phyloP scores from a whole-genome alignment of 2,888 invertebrate species.

The Erebia palarica region DNA sequence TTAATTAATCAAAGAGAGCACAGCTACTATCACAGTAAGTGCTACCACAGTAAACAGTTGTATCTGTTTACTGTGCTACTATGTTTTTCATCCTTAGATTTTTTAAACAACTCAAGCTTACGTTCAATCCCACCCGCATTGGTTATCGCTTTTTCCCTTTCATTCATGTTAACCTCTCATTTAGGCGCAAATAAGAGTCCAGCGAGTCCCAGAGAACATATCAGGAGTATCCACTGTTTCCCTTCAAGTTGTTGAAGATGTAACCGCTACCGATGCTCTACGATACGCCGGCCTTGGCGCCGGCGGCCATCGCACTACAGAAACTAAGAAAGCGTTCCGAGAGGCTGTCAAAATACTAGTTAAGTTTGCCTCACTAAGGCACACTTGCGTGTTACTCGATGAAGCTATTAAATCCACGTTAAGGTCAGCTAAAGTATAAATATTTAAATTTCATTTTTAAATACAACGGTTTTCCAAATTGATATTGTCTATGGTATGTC shows the following conservation, averaged over 20 bases:
- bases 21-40: too few species aligned
- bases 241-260: conserved; percentile 66
- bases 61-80: too few species aligned
- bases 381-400: conserved; percentile 67
- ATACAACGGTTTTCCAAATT: background rate
- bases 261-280: conserved; percentile 57
- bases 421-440: conserved; percentile 53
- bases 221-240: conserved; percentile 69
- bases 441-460: background rate
- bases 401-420: conserved; percentile 66
- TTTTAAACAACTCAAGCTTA: too few species aligned
- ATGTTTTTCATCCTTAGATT: too few species aligned
- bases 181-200: conserved; percentile 73
- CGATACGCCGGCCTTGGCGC: conserved; percentile 70
- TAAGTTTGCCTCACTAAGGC: conserved; percentile 76
- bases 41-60: too few species aligned
- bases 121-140: too few species aligned
- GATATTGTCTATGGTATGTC: background rate
- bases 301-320: conserved; percentile 71
- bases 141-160: background rate
- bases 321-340: conserved; percentile 71
- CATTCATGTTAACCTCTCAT: too few species aligned
- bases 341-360: conserved; percentile 69
- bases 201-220: conserved; percentile 67
- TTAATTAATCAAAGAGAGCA: too few species aligned